These are phyloP conservation scores for Tenthredo scrophulariae DNA, from an alignment of 2,888 invertebrate species.

Conservation along the genomic window DNA sequence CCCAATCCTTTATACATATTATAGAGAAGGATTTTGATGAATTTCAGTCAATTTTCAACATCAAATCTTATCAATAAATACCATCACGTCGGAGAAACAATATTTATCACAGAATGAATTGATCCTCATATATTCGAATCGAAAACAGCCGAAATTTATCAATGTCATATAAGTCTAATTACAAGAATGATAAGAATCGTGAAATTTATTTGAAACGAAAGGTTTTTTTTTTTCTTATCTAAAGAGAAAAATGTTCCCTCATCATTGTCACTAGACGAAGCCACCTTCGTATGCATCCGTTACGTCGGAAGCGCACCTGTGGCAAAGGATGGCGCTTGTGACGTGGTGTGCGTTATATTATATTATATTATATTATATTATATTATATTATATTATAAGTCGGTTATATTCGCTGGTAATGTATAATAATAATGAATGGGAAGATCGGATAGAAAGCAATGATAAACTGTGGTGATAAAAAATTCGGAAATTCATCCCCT, in stretches of 20 bases:
- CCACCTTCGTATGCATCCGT: neutral
- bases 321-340: neutral
- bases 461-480: slow-evolving; percentile 3
- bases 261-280: too few relatives aligned
- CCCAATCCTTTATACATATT: too few relatives aligned
- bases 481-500: slow-evolving; percentile 66
- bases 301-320: slow-evolving; percentile 23
- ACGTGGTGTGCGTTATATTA: neutral
- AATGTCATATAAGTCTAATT: neutral
- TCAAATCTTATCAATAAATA: too few relatives aligned
- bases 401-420: neutral
- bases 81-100: too few relatives aligned
- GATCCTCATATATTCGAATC: neutral
- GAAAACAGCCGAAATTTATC: neutral
- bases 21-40: too few relatives aligned
- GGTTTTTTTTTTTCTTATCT: neutral
- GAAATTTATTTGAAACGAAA: neutral
- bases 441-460: slow-evolving; percentile 46
- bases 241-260: neutral
- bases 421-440: neutral
- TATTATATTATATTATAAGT: too few relatives aligned
- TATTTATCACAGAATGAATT: too few relatives aligned
- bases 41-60: too few relatives aligned
- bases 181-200: neutral
- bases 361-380: too few relatives aligned